Evolutionary conservation across 2,113 vertebrate species (phyloP), one percentile per base, ranked within the genome.

Genomic region (Kobus ellipsiprymnus): DNA sequence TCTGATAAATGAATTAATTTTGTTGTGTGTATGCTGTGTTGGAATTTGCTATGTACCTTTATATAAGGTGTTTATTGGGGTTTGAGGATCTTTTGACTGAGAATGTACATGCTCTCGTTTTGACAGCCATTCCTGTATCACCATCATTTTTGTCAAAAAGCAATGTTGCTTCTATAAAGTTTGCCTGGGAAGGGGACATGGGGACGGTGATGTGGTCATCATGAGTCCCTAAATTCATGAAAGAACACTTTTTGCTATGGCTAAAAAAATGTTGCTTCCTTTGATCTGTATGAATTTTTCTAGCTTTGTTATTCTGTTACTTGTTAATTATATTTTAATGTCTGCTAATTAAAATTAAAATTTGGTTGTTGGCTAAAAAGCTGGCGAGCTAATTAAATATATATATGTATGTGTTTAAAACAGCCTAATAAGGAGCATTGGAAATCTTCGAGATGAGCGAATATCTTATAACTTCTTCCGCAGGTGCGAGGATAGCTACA

Each of bases 401-500:
- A 98, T 99, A 98, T 99, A 97, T 99, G 98, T 99, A 95, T 99
- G 93, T 99, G 98, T 99, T 99, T 99, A 99, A 99, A 99, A 98
- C 98, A 98, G 98, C 98, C 98, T 98, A 98, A 99, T 98, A 98
- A 99, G 99, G 98, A 99, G 98, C 98, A 97, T 99, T 99, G 99
- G 99, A 99, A 99, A 99, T 98, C 98, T 99, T 98, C 99, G 98
- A 99, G 99, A 99, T 99, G 99, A 99, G 99, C 98, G 98, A 99
- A 99, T 99, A 98, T 99, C 99, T 99, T 98, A 99, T 98, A 98
- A 98, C 99, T 99, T 99, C 99, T 99, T 99, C 98, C 99, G 98
- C 99, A 99, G 99, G 99, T 99, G 99, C 99, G 98, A 99, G 99
- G 99, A 99, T 99, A 99, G 99, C 99, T 99, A 99, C 99, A 99